Conservation (phyloP, 2,113 vertebrate genomes). For the Otis tarda region DNA sequence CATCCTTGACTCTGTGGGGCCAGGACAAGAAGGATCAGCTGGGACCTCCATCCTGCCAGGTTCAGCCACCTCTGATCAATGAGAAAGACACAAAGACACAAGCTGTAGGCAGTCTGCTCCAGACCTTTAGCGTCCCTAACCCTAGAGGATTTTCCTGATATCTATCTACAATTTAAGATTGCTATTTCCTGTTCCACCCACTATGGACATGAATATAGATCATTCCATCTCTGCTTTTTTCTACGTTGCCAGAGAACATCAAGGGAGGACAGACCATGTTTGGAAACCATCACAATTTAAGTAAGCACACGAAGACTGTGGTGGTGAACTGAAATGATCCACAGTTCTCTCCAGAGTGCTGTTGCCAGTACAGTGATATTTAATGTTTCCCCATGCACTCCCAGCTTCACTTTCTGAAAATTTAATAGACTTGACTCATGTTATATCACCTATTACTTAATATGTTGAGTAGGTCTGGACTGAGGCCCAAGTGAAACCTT, state of each 20-base stretch:
- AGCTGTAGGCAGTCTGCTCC: background rate
- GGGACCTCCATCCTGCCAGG: background rate
- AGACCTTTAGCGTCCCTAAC: background rate
- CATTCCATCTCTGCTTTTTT: background rate
- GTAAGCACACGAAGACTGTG: background rate
- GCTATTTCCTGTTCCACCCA: background rate
- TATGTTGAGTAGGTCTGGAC: background rate
- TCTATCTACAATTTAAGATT: background rate
- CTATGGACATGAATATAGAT: background rate
- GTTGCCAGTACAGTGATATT: background rate
- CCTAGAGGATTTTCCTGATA: background rate
- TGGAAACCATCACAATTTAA: background rate
- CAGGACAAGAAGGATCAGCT: background rate
- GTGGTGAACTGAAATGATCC: background rate
- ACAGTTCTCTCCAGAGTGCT: background rate
- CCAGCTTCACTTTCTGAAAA: background rate
- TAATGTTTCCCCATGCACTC: background rate
- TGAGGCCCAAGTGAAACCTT: background rate
- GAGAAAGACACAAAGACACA: background rate
- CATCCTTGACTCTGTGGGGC: background rate
- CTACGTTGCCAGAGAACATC: background rate
- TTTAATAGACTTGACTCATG: background rate
- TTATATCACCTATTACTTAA: background rate
- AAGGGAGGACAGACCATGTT: rapidly evolving
- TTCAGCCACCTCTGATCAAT: background rate